phyloP scores from a whole-genome alignment of 2,797 vertebrate genomes.

The Rachycentron canadum region DNA sequence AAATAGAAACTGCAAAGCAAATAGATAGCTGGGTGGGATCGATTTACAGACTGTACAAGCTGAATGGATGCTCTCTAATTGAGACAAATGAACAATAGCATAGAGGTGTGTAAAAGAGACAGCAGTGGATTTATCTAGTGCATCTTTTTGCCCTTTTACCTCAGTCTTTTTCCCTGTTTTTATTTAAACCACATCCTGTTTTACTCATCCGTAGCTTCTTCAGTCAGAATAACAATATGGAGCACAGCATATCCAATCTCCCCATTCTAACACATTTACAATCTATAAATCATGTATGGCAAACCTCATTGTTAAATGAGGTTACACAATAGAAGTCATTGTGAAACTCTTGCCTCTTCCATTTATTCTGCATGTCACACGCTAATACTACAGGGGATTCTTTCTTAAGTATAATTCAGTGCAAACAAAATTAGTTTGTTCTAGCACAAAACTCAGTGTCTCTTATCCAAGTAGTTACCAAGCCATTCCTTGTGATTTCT shows the following conservation, averaged over 20 bases:
- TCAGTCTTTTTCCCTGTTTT: slow-evolving; percentile 26
- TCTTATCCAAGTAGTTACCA: slow-evolving; percentile 38
- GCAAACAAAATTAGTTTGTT: slow-evolving; percentile 63
- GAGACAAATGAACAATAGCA: slow-evolving; percentile 77
- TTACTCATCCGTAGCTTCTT: slow-evolving; percentile 36
- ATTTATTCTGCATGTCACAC: slow-evolving; percentile 74
- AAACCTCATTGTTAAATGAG: slow-evolving; percentile 72
- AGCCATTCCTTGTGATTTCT: slow-evolving; percentile 45
- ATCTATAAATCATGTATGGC: slow-evolving; percentile 79
- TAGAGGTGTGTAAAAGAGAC: slow-evolving; percentile 52
- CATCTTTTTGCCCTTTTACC: slow-evolving; percentile 70
- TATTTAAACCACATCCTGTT: slow-evolving; percentile 57
- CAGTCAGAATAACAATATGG: slow-evolving; percentile 54
- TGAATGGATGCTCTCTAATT: slow-evolving; percentile 74
- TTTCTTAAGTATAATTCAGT: slow-evolving; percentile 50
- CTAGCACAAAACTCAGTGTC: slow-evolving; percentile 29
- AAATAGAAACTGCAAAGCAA: slow-evolving; percentile 38
- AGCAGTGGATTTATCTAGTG: slow-evolving; percentile 68
- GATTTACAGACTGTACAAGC: slow-evolving; percentile 57
- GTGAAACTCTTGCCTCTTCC: slow-evolving; percentile 67
- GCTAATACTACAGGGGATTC: slow-evolving; percentile 59
- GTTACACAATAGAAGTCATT: slow-evolving; percentile 71
- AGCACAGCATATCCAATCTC: slow-evolving; percentile 45
- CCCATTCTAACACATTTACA: slow-evolving; percentile 65
- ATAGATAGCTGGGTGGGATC: slow-evolving; percentile 44